Evolutionary conservation across 2,113 vertebrate species (phyloP).

Genomic region (Myotis brandtii): DNA sequence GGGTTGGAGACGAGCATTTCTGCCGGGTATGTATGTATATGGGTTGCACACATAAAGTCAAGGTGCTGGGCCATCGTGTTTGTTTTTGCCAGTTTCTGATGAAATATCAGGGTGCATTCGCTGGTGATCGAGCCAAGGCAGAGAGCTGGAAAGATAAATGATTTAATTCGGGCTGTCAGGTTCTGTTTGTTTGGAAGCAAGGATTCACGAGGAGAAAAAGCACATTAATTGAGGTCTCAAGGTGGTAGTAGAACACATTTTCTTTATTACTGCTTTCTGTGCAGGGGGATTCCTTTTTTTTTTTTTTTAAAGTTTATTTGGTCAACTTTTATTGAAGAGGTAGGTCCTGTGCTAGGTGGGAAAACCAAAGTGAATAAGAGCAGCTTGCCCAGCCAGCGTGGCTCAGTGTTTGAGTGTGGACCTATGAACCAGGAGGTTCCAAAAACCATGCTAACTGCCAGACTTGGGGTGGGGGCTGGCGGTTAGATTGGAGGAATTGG

Average conservation of each 20-base stretch:
- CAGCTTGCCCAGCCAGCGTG: no score
- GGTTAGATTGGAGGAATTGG: not conserved
- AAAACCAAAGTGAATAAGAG: not conserved
- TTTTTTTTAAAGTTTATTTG: constrained; percentile 42
- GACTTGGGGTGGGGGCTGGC: not conserved
- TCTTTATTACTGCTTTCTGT: constrained; percentile 75
- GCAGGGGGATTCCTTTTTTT: constrained; percentile 32
- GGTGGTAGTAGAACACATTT: constrained; percentile 75
- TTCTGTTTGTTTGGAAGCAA: constrained; percentile 77
- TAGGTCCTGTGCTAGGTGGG: constrained; percentile 5
- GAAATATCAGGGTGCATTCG: constrained; percentile 59
- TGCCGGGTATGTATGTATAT: not conserved
- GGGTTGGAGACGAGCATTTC: not conserved
- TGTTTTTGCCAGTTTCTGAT: constrained; percentile 43
- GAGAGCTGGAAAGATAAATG: constrained; percentile 78
- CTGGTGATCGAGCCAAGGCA: constrained; percentile 55
- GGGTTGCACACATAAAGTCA: not conserved
- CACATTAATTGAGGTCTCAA: constrained; percentile 80
- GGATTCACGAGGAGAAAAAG: constrained; percentile 71
- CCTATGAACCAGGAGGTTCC: no score
- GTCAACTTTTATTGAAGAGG: constrained; percentile 52
- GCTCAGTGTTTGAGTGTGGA: no score
- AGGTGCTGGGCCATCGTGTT: not conserved
- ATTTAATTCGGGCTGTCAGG: constrained; percentile 79
- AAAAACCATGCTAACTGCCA: no score